Base-by-base conservation (phyloP, 2,797 vertebrate genomes). In the Pangasius krempfi region DNA sequence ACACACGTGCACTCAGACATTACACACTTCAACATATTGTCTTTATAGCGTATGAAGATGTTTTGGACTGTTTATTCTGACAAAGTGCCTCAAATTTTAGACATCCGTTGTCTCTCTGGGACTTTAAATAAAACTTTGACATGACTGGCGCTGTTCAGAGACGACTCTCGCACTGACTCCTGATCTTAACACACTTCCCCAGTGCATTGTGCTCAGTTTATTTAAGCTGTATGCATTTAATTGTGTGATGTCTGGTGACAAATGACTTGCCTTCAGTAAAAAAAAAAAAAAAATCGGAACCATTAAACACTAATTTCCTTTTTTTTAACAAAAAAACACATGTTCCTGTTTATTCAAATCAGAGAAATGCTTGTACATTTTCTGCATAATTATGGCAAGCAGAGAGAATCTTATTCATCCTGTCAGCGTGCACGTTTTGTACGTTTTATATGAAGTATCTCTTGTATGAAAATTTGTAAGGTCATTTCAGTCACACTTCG, bases 21-120 rank as follows among this genome's bases (percentile, higher is more conserved):
- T 86, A 50, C 25, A 47, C 37, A 3, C 72, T 75, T 84, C 47
- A 82, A 52, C 68, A 84, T 8, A 27, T 82, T 27, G 64, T 44
- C 37, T 84, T 73, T 52, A 27, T 7, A 33, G 9, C 27, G 22
- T 64, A 82, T 82, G 37, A 56, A 70, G 16, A 76, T 13, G 20
- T 60, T 88, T 90, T 73, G 84, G 60, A 75, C 54, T 86, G 73
- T 81, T 88, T 89, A 87, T 87, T 87, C 66, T 72, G 9, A 47
- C 37, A 25, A 25, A 79, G 27, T 82, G 56, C 79, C 79, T 40
- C 4, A 4, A 40, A 27, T 37, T 30, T 25, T 0, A 22, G 62
- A 70, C 16, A 22, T 87, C 30, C 9, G 0, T 33, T 27, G 12
- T 75, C 40, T 76, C 22, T 52, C 3, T 62, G 66, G 9, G n/a